Conservation (phyloP, 2,797 vertebrate genomes). For the Thamnophis elegans region DNA sequence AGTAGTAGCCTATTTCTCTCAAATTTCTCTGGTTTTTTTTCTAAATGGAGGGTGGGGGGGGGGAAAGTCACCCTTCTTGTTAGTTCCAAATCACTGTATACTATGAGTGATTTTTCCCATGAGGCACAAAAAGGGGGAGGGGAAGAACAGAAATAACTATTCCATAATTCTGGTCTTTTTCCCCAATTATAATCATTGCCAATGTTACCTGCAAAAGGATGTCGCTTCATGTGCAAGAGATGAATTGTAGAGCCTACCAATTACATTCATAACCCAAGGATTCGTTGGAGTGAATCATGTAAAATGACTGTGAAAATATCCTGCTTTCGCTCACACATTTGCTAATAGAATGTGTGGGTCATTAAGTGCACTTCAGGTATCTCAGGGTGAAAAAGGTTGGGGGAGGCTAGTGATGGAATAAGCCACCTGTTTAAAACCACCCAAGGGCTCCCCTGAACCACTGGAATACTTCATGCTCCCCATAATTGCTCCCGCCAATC, state of each 20-base stretch:
- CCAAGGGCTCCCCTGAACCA: too few relatives aligned
- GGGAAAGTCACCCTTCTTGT: background rate
- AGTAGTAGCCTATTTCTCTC: constrained; percentile 9
- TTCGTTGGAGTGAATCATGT: too few relatives aligned
- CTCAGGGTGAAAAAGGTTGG: too few relatives aligned
- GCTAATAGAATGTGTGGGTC: too few relatives aligned
- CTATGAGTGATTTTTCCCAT: background rate
- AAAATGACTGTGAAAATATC: too few relatives aligned
- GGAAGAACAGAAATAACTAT: background rate
- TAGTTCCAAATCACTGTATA: constrained; percentile 25
- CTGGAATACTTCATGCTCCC: too few relatives aligned
- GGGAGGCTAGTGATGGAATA: too few relatives aligned
- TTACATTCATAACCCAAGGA: too few relatives aligned
- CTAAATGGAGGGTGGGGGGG: background rate
- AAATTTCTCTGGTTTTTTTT: background rate
- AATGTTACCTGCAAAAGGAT: background rate
- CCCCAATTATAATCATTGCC: background rate
- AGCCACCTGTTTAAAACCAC: too few relatives aligned
- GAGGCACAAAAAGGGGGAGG: background rate
- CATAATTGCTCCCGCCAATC: too few relatives aligned
- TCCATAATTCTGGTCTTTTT: background rate
- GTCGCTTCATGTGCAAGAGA: background rate
- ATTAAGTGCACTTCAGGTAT: too few relatives aligned
- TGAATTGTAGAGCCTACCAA: background rate
- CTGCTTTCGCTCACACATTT: too few relatives aligned